Conservation (phyloP, 2,888 invertebrate genomes). For the Axea sp. region DNA sequence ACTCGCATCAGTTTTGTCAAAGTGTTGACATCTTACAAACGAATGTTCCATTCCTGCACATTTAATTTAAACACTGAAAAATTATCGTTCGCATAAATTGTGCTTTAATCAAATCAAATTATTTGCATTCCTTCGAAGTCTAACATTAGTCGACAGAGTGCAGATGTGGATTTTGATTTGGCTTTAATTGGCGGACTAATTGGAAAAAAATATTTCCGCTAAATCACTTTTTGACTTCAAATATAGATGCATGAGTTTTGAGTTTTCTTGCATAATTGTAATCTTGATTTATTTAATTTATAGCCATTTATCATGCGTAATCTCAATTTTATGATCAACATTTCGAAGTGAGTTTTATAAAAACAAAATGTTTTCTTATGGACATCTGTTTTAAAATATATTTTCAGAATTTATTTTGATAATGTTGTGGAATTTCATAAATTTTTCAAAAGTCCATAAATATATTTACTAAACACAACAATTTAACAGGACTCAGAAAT, state of each 20-base stretch:
- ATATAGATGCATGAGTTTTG: conserved; percentile 15
- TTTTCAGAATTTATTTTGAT: no score
- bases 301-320: conserved; percentile 1
- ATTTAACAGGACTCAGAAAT: no score
- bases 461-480: no score
- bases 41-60: conserved; percentile 14
- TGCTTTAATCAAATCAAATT: conserved; percentile 40
- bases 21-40: conserved; percentile 34
- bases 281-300: conserved; percentile 46
- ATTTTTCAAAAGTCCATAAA: no score
- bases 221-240: conserved; percentile 26
- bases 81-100: conserved; percentile 40
- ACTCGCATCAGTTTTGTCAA: conserved; percentile 50
- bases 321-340: conserved; percentile 25
- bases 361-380: no score
- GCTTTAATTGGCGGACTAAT: conserved; percentile 33
- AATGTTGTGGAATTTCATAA: no score
- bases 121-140: conserved; percentile 25
- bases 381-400: no score
- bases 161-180: conserved; percentile 41
- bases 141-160: conserved; percentile 16
- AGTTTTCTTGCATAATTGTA: conserved; percentile 25
- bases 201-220: conserved; percentile 27
- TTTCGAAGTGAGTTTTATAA: no score
- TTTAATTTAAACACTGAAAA: conserved; percentile 32